A percentile compares a stretch with the other conserved stretches of the same genome.
phyloP scores from a whole-genome alignment of 2,888 invertebrate species.

The Tiphia femorata region DNA sequence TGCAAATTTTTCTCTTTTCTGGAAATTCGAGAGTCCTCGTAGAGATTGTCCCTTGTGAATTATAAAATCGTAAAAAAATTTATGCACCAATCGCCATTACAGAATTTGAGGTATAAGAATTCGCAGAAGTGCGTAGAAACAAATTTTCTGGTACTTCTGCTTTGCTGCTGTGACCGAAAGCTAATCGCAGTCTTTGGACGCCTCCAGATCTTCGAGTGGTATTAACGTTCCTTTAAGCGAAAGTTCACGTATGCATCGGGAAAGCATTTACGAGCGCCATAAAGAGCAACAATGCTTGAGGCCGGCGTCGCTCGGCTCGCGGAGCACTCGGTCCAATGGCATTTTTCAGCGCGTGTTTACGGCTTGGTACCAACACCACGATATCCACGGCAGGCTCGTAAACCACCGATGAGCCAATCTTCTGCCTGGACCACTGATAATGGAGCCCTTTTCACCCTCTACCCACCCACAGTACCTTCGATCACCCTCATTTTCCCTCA shows the following conservation, averaged over 20 bases:
- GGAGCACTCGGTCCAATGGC: constrained; percentile 19
- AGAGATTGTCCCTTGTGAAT: too few relatives aligned
- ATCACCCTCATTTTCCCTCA: not conserved
- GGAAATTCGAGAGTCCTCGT: too few relatives aligned
- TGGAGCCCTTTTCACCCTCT: not conserved
- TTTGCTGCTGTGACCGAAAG: too few relatives aligned
- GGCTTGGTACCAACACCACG: constrained; percentile 2
- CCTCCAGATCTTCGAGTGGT: too few relatives aligned
- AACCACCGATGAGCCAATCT: constrained; percentile 12
- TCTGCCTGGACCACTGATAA: constrained; percentile 5
- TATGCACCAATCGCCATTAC: too few relatives aligned
- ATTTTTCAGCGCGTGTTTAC: constrained; percentile 28
- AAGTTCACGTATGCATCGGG: not conserved
- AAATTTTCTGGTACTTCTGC: too few relatives aligned
- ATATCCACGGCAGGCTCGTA: constrained; percentile 7
- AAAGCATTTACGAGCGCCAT: constrained; percentile 17
- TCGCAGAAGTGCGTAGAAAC: too few relatives aligned
- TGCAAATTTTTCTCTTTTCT: too few relatives aligned
- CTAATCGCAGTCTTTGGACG: too few relatives aligned
- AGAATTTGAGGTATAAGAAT: too few relatives aligned
- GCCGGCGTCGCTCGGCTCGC: not conserved
- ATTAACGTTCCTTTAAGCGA: not conserved
- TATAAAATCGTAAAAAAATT: too few relatives aligned
- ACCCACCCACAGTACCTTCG: not conserved
- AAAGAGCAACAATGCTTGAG: constrained; percentile 26